Evolutionary conservation across 2,113 vertebrate genomes (phyloP).

Genomic region (Protobothrops flavoviridis): DNA sequence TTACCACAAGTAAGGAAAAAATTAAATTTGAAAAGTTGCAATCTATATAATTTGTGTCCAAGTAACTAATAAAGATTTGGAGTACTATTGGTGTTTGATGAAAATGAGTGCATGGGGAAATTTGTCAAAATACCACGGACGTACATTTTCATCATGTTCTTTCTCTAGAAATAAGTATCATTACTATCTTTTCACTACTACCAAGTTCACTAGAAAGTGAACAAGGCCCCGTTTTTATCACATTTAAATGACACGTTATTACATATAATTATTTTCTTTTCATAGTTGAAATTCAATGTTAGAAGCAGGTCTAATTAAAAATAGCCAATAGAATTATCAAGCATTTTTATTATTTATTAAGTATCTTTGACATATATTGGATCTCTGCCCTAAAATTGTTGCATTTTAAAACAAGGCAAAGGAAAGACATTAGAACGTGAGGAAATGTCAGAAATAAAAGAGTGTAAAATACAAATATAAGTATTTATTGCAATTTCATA

Average conservation of each 20-base stretch:
- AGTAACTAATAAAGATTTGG: neutral
- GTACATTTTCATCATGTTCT: neutral
- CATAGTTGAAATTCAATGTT: neutral
- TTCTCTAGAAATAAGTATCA: neutral
- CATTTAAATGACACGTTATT: neutral
- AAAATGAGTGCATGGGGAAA: neutral
- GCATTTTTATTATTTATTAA: neutral
- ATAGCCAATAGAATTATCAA: neutral
- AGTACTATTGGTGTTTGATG: neutral
- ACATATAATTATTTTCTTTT: neutral
- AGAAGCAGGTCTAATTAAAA: neutral
- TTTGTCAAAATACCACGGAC: neutral
- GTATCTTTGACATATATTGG: no score
- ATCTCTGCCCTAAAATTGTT: neutral
- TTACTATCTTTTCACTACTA: neutral
- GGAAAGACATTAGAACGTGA: neutral
- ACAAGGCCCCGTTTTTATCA: neutral
- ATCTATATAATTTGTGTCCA: neutral
- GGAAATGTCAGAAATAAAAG: neutral
- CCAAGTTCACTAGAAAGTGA: neutral
- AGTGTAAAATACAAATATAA: neutral
- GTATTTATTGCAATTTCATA: neutral
- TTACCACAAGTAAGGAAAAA: slow-evolving; percentile 87
- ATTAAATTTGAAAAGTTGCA: neutral
- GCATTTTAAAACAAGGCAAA: neutral